Evolutionary conservation across 2,888 invertebrate genomes (phyloP), one percentile per base, ranked within the genome.

Genomic region (Andricus quercusramuli): DNA sequence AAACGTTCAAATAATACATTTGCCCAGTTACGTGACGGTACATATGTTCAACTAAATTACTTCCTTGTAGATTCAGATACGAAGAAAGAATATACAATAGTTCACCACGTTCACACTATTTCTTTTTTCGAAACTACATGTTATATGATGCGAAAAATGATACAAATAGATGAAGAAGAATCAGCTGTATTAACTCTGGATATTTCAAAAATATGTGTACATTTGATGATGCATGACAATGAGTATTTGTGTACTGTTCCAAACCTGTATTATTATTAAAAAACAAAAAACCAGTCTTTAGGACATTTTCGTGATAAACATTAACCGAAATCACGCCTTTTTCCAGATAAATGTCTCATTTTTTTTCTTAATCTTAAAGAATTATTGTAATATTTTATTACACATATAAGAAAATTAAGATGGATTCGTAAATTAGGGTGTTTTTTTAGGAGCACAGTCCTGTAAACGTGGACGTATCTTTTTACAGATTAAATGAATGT

Each of bases 11-110:
- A 32, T 32, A 32, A 5, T 32, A 32, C 32, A 8, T 56, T 56
- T 56, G 51, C 51, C 17, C 51, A 56, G 20, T 56, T 56, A 56
- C 20, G 17, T 20, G 51, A 56, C 9, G 51, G 51, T 56, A 56
- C 51, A 56, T 56, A 56, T 56, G 51, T 56, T 20, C 5, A 17
- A 56, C 15, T 25, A 25, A 25, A 25, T 25, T 25, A 25, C 25
- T 25, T 25, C 25, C 25, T 25, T 25, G 25, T 25, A 25, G 25
- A 25, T 25, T 25, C 25, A 25, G 25, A 56, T 56, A 20, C 5
- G 17, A 17, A 56, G 56, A 56, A 56, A 56, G 56, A 56, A 56
- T 56, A 56, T 56, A 56, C 56, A n/a, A 56, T 56, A 56, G n/a
- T 56, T 56, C n/a, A 56, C 56, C 17, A 6, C 4, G 20, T 56